These are phyloP conservation scores for Spheniscus mendiculus DNA, from an alignment of 2,113 vertebrate genomes.

Conservation along the genomic window DNA sequence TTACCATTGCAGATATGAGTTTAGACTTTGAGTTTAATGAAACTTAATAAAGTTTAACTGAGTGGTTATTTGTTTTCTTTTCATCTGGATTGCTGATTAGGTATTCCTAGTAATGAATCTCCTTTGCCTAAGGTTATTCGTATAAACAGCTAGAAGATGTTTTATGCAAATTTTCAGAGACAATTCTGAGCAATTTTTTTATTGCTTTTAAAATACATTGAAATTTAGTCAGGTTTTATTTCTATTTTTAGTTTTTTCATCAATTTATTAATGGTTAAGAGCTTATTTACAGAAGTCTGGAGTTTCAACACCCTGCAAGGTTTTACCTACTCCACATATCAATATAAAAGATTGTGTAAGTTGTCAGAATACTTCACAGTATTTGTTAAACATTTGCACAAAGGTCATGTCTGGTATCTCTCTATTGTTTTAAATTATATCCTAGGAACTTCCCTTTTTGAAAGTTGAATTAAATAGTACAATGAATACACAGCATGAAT, in stretches of 20 bases:
- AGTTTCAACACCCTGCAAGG: neutral
- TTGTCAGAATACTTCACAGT: neutral
- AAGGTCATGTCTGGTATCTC: neutral
- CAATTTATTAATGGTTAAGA: neutral
- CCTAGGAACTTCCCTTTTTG: neutral
- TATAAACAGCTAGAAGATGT: slow-evolving; percentile 15
- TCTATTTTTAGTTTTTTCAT: neutral
- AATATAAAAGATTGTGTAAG: neutral
- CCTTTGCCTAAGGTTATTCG: slow-evolving; percentile 68
- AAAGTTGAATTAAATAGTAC: neutral
- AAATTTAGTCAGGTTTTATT: neutral
- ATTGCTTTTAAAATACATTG: neutral
- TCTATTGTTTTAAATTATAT: neutral
- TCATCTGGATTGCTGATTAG: slow-evolving; percentile 77
- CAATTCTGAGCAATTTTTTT: slow-evolving; percentile 46
- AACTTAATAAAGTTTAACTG: slow-evolving; percentile 80
- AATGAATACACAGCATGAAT: neutral
- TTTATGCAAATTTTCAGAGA: slow-evolving; percentile 74
- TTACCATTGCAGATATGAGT: slow-evolving; percentile 73
- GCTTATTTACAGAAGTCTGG: neutral
- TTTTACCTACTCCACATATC: neutral
- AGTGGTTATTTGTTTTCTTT: slow-evolving; percentile 72
- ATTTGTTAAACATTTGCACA: neutral
- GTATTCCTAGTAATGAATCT: slow-evolving; percentile 80
- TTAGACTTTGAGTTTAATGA: slow-evolving; percentile 82